Conservation (phyloP, 2,888 invertebrate species). For the Pristionchus japonicus region DNA sequence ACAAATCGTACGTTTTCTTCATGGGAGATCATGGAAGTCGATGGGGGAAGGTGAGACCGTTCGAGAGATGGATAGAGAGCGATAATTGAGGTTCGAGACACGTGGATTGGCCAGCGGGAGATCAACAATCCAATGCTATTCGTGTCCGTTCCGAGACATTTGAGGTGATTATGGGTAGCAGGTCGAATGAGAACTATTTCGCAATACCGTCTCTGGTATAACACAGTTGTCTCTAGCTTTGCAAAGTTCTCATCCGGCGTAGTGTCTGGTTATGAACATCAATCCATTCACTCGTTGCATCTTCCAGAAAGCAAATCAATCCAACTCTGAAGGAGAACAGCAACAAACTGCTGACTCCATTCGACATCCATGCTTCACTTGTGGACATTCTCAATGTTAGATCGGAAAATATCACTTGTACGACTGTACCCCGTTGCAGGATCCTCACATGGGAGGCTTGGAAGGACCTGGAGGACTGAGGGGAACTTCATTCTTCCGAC, state of each 20-base stretch:
- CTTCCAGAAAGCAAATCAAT: not conserved
- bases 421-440: not conserved
- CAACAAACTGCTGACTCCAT: slow-evolving; percentile 1
- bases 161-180: not conserved
- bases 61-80: not conserved
- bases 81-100: slow-evolving; percentile 1
- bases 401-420: not conserved
- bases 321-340: not conserved
- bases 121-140: slow-evolving; percentile 46
- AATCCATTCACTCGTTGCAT: too few relatives aligned
- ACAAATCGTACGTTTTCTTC: slow-evolving; percentile 38
- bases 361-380: slow-evolving; percentile 34
- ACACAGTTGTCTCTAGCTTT: too few relatives aligned
- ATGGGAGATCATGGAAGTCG: slow-evolving; percentile 45
- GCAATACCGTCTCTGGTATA: not conserved
- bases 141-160: slow-evolving; percentile 2
- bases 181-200: not conserved
- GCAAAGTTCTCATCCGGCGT: too few relatives aligned
- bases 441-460: not conserved
- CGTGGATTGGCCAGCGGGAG: slow-evolving; percentile 26
- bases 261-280: too few relatives aligned
- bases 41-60: slow-evolving; percentile 5
- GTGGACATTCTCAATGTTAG: slow-evolving; percentile 38
- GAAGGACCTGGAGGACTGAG: not conserved
- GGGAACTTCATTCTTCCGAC: slow-evolving; percentile 4